A percentile compares a stretch with the other conserved stretches of the same genome.
These are phyloP conservation scores for Danio kyathit DNA, from an alignment of 2,797 vertebrate species.

Conservation along the genomic window DNA sequence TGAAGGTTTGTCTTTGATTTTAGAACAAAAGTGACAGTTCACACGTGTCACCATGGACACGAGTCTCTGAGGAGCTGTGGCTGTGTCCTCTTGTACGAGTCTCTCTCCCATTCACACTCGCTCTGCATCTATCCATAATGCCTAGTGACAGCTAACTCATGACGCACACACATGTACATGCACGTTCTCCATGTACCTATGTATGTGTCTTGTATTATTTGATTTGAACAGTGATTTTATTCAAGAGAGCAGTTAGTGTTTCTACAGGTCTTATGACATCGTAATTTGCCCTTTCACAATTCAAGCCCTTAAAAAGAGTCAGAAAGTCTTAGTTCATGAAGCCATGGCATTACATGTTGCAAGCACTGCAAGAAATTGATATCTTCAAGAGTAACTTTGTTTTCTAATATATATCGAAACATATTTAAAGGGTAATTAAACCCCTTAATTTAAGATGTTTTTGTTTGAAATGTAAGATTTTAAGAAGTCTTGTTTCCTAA, in stretches of 20 bases:
- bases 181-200: slow-evolving; percentile 6
- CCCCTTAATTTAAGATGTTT: no score
- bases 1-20: slow-evolving; percentile 31
- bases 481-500: no score
- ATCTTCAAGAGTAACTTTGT: no score
- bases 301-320: no score
- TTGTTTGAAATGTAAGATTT: no score
- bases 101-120: slow-evolving; percentile 47
- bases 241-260: background rate
- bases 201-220: background rate
- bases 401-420: no score
- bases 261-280: no score
- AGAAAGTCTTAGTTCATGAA: no score
- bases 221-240: background rate
- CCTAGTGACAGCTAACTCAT: slow-evolving; percentile 9
- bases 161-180: slow-evolving; percentile 11
- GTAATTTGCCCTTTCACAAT: no score
- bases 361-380: no score
- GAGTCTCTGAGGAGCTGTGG: slow-evolving; percentile 51
- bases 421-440: no score
- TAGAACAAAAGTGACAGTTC: slow-evolving; percentile 53
- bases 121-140: slow-evolving; percentile 28
- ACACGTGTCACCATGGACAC: slow-evolving; percentile 62
- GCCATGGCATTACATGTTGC: no score
- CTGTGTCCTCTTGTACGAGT: slow-evolving; percentile 46